phyloP scores from a whole-genome alignment of 1,140 invertebrate species.

The Zaprionus vittiger region DNA sequence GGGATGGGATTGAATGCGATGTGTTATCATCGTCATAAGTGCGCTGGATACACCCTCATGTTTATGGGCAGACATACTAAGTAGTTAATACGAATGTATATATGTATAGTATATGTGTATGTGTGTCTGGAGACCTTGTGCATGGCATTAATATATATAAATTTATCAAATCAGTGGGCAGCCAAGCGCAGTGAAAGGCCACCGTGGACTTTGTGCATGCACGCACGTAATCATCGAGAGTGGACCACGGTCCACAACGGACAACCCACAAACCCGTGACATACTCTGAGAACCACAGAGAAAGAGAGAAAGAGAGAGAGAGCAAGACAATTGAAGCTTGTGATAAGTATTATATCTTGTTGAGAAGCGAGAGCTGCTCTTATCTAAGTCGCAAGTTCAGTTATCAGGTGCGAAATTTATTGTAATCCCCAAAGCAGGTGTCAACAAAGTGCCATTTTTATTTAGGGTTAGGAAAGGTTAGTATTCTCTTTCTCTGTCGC shows the following conservation, averaged over 20 bases:
- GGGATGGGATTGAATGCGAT: conserved; percentile 26
- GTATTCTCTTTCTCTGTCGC: conserved; percentile 1
- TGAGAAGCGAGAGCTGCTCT: not conserved
- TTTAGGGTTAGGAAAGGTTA: conserved; percentile 25
- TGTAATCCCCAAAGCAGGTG: not conserved
- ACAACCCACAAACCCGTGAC: not conserved
- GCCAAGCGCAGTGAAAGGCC: conserved; percentile 48
- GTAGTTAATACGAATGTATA: not conserved
- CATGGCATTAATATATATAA: conserved; percentile 38
- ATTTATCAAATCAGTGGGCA: conserved; percentile 62
- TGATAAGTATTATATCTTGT: not conserved
- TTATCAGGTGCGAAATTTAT: conserved; percentile 9
- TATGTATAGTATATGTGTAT: not conserved
- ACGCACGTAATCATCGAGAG: conserved; percentile 59
- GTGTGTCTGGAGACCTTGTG: conserved; percentile 12
- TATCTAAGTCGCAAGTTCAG: not conserved
- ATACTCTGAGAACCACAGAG: not conserved
- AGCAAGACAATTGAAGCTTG: not conserved
- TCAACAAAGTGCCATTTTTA: conserved; percentile 7
- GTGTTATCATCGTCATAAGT: conserved; percentile 36
- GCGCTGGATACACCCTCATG: conserved; percentile 42
- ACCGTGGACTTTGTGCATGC: conserved; percentile 59
- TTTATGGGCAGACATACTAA: not conserved
- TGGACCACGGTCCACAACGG: conserved; percentile 12
- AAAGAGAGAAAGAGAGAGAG: not conserved